Evolutionary conservation across 2,113 vertebrate genomes (phyloP).

Genomic region (Crotalus tigris): DNA sequence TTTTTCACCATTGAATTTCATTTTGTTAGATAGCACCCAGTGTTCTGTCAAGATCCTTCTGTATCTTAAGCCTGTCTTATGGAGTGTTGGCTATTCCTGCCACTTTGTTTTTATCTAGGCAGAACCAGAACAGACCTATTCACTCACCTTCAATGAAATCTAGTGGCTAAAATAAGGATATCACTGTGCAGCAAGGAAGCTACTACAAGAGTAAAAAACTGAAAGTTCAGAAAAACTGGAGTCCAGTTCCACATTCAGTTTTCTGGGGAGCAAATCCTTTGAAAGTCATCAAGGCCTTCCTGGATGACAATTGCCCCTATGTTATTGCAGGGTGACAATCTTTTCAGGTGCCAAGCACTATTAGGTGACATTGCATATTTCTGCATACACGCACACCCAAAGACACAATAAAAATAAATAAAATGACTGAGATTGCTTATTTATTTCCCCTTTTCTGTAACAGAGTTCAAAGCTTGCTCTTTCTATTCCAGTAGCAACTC

Average conservation of each 20-base stretch:
- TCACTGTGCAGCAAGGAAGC: neutral
- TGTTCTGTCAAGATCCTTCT: too few species aligned
- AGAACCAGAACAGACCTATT: neutral
- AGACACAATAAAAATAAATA: neutral
- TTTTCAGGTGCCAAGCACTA: neutral
- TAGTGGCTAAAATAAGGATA: neutral
- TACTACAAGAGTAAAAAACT: neutral
- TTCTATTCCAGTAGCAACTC: neutral
- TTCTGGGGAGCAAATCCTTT: neutral
- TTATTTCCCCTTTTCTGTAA: neutral
- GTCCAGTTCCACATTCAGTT: neutral
- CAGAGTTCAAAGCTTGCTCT: neutral
- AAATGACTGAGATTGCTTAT: neutral
- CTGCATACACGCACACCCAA: fast-evolving
- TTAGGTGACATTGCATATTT: neutral
- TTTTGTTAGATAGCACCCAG: too few species aligned
- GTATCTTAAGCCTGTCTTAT: too few species aligned
- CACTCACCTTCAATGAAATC: neutral
- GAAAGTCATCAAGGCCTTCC: neutral
- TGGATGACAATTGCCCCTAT: neutral
- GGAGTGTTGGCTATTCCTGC: too few species aligned
- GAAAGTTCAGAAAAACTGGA: neutral
- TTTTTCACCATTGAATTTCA: too few species aligned
- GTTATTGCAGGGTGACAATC: neutral
- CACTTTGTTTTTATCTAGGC: neutral